Base-by-base conservation (phyloP, 2,888 invertebrate species). In the Netelia melanura region DNA sequence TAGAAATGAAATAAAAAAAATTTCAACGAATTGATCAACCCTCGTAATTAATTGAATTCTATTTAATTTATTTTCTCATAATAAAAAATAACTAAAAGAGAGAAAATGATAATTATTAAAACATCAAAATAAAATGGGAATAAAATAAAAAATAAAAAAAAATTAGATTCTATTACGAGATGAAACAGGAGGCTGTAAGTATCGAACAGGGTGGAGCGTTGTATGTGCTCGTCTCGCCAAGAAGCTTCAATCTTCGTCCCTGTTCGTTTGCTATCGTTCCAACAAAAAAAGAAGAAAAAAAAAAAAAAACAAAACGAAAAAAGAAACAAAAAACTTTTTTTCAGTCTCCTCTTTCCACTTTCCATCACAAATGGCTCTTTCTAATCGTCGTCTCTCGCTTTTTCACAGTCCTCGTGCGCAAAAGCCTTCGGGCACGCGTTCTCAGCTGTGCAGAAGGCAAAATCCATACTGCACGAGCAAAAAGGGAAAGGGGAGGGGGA, bases 161-260 rank as follows among this genome's bases (percentile, higher is more conserved):
- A 5, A 11, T 3, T 11, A 48, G 11, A 3, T 48, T 48, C 14
- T 30, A 78, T 78, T 70, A 78, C 14, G 21, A 5, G 30, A 44
- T n/a, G 43, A 65, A 54, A 65, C 30, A 62, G 64, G n/a, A 82
- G n/a, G 56, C 17, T 81, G 70, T 74, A 85, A 85, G 87, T 72
- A 72, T 75, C 87, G 85, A 89, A 89, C 89, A 90, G 86, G 86
- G 86, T 84, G 81, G 65, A 68, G 87, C 84, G 87, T 89, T 90
- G 90, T 90, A 80, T 81, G 56, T 70, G 85, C 78, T 56, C 56
- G n/a, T 17, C 44, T 70, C 38, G 17, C 21, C 21, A 48, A 65
- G 44, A 48, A 62, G 61, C 81, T 76, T 52, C 65, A 30, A 85
- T 80, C 62, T 75, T 75, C 70, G 61, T 81, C 76, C 77, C 25